Evolutionary conservation across 30 jellyfish, hydroid and myxozoan species (phyloP).

Genomic region (Nemopilema nomurai): DNA sequence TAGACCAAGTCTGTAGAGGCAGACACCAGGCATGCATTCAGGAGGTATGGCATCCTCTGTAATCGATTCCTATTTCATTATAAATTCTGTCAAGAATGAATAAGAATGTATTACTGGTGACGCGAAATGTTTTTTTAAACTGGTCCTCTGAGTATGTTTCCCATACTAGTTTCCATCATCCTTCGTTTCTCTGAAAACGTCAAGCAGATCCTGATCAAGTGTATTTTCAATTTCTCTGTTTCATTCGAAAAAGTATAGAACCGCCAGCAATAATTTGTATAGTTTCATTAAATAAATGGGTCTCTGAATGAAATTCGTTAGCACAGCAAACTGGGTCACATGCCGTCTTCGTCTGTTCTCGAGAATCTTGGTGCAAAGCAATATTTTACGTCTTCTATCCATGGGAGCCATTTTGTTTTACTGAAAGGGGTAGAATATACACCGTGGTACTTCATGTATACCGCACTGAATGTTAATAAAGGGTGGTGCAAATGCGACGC

Average conservation of each 20-base stretch:
- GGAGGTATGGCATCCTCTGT: conserved; percentile 58
- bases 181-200: conserved; percentile 44
- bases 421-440: not conserved
- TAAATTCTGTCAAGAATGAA: conserved; percentile 30
- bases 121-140: conserved; percentile 33
- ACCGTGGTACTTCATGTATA: conserved; percentile 29
- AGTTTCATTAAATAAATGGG: conserved; percentile 15
- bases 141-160: conserved; percentile 38
- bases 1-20: conserved; percentile 29
- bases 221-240: conserved; percentile 24
- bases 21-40: conserved; percentile 45
- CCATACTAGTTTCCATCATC: conserved; percentile 61
- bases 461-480: conserved; percentile 24
- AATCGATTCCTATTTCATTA: conserved; percentile 17
- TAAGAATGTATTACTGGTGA: conserved; percentile 30
- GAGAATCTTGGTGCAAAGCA: conserved; percentile 11
- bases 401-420: conserved; percentile 19
- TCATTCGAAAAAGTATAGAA: conserved; percentile 5
- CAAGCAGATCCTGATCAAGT: conserved; percentile 39
- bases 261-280: not conserved
- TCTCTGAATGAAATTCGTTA: conserved; percentile 21
- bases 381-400: conserved; percentile 9
- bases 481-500: conserved; percentile 27
- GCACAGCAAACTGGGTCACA: conserved; percentile 33
- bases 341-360: conserved; percentile 33